Base-by-base conservation (phyloP, 2,113 vertebrate genomes). In the Osmerus eperlanus region DNA sequence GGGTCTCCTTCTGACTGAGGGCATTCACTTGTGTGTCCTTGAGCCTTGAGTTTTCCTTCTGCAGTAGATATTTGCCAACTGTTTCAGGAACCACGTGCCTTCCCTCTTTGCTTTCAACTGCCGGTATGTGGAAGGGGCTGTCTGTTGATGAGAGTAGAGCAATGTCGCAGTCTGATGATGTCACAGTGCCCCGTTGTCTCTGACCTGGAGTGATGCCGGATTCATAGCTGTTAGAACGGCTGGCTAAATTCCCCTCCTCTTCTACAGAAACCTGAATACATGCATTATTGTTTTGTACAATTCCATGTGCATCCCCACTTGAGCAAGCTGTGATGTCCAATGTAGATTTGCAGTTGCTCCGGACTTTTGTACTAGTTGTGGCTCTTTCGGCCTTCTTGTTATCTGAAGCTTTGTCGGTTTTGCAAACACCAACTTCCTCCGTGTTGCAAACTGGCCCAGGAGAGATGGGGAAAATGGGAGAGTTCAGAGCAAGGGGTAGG, bases 131-230 rank as follows among this genome's bases (percentile, higher is more conserved):
- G 1, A 25, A 4, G 11, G 67, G 71, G 55, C 64, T 79, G 55
- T 51, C 67, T 72, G 78, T 71, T 16, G 78, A 73, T 18, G 72
- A 84, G 4, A 62, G 19, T 3, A 29, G 67, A 41, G 58, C 75
- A 74, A 75, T 68, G 29, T 83, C 36, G 59, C 75, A 80, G 76
- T 70, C 79, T 73, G 79, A 77, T 14, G 77, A 85, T 54, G 79
- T 67, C 73, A 71, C 23, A 70, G 61, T 11, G 5, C 19, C 8
- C 7, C 36, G 65, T 60, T 83, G 54, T 69, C 70, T 85, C 52
- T 85, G 84, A 16, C 12, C 70, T 23, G 75, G 78, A 51, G 78
- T 85, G 25, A 75, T 12, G 62, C 73, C 66, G 64, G 80, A 78
- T 36, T 23, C 64, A 6, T 81, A 72, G 71, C 67, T 74, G 21